Base-by-base conservation (phyloP, 2,888 invertebrate species). In the Ormyrus rosae region DNA sequence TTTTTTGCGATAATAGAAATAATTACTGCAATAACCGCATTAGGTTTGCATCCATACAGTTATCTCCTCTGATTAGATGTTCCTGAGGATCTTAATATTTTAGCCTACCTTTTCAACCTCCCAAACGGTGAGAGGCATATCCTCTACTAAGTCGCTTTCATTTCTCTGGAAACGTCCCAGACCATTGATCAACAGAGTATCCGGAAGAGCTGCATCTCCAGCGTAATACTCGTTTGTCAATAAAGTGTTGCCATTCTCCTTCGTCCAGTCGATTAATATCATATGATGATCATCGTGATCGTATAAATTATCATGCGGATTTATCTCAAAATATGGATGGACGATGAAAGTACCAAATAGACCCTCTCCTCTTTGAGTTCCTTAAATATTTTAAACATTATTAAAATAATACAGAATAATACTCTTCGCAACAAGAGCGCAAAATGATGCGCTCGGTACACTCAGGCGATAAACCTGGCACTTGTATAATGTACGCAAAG, bases 311-410 rank as follows among this genome's bases (percentile, higher is more conserved):
- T 92, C 91, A 84, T 95, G 95, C 0, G 93, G 93, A 79, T 96
- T 94, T 5, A 92, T 89, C 0, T 92, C 91, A 82, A 93, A 92
- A 0, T 96, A 94, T 51, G 93, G 92, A 11, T 95, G 93, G 34
- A 97, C 94, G 74, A 97, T 94, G 68, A 97, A 91, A 0, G 96
- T 92, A 0, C 97, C 97, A 75, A 95, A 96, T 0, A 95, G 94
- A 0, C 97, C 97, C 85, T 97, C 97, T 3, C 95, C 96, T 19
- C 97, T 91, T 91, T 97, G 97, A 92, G 96, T 94, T 1, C 97
- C 97, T 19, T 19, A 19, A 19, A 19, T 2, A 19, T 86, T 56
- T 65, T 67, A 58, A 69, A 46, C 11, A 45, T 5, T 10, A 11
- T 11, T 10, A 2, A 6, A 68, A 11, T 68, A 10, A 11, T 6